Base-by-base conservation (phyloP, 1,140 invertebrate genomes). In the Meloidogyne hapla region DNA sequence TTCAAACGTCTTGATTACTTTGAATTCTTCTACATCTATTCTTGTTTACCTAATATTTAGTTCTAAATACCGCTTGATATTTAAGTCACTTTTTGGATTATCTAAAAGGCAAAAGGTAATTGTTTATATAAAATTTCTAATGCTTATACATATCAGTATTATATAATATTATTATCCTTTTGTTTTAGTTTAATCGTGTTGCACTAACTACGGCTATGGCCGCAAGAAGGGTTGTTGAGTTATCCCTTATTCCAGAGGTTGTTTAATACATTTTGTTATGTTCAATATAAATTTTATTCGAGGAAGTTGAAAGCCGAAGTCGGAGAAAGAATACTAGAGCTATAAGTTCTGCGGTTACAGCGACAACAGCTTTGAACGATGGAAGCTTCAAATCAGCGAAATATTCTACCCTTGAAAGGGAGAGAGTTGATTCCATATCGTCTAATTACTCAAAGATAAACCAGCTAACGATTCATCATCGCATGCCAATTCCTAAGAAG, bases 11-110 rank as follows among this genome's bases (percentile, higher is more conserved):
- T 68, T 86, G n/a, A 85, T 86, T 21, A 83, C 84, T 10, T 42
- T 87, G 18, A 86, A 86, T 70, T 86, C 85, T 9, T 81, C 85
- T 12, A 82, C 84, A 15, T 85, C 85, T 21, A 85, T 81, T 18
- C 77, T 86, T 64, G 77, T 86, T n/a, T 86, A 86, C 68, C 26
- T 86, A 13, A 79, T 83, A 25, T 86, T 86, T 67, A 77, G 76
- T 21, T 75, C 76, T 1, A 86, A 86, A 65, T 86, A 87, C 67
- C 69, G 84, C 21, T 45, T 77, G 8, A 85, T 87, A 18, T 74
- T 85, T 61, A 86, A 80, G 74, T 74, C 80, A 13, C 76, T 84
- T 74, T 42, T 86, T n/a, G 83, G 84, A n/a, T 45, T 85, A 23
- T 70, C 81, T 42, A 79, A 85, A 65, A 66, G 84, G 23, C 74